Percentiles rank a stretch among this genome's conserved stretches.
These are phyloP conservation scores for Drosophila hamatofila DNA, from an alignment of 2,888 invertebrate species.

Conservation along the genomic window DNA sequence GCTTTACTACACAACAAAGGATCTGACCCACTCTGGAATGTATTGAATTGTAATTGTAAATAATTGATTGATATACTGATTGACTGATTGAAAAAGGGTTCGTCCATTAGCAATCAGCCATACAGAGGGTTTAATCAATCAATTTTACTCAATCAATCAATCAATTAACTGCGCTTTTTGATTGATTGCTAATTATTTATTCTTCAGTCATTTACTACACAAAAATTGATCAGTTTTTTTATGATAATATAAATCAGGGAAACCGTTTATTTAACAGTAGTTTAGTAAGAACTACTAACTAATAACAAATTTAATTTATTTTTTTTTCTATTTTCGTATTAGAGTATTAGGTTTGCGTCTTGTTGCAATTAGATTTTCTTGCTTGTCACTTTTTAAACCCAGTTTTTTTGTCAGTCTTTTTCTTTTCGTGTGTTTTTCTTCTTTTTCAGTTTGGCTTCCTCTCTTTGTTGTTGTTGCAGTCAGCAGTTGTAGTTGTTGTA, in stretches of 20 bases:
- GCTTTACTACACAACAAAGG: too few relatives aligned
- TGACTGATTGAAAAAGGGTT: background rate
- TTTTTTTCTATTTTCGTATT: too few relatives aligned
- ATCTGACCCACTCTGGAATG: too few relatives aligned
- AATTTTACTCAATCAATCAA: background rate
- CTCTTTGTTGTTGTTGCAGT: conserved; percentile 23
- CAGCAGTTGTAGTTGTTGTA: conserved; percentile 36
- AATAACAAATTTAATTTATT: too few relatives aligned
- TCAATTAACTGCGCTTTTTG: too few relatives aligned
- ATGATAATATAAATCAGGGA: too few relatives aligned
- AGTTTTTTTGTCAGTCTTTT: conserved; percentile 26
- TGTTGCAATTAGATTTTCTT: background rate
- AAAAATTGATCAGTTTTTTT: background rate
- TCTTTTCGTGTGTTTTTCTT: conserved; percentile 32
- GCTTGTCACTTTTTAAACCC: conserved; percentile 15
- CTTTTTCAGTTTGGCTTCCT: conserved; percentile 37
- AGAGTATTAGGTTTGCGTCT: conserved; percentile 21
- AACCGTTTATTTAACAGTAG: too few relatives aligned
- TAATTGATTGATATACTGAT: background rate
- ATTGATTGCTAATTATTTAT: background rate
- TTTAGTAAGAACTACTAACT: too few relatives aligned
- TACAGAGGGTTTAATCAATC: background rate
- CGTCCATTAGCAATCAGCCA: too few relatives aligned
- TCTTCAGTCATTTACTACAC: background rate
- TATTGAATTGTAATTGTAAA: too few relatives aligned